Conservation (phyloP, 2,888 invertebrate species). For the Hedychridium roseum region DNA sequence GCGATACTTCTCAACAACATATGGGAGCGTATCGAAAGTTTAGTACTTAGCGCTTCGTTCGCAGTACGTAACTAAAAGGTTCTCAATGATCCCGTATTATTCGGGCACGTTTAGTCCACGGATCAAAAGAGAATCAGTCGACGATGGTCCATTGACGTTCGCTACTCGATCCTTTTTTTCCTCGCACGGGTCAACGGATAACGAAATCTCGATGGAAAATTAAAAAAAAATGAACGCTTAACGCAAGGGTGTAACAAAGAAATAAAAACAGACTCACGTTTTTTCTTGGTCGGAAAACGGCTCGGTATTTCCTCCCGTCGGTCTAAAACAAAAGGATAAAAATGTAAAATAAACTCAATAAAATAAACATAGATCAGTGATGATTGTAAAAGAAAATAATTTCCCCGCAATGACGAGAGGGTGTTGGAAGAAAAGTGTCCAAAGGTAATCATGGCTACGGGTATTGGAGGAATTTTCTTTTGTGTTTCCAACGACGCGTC, state of each 20-base stretch:
- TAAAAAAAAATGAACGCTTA: slow-evolving; percentile 7
- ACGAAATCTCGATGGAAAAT: slow-evolving; percentile 6
- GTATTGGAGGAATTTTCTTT: too few relatives aligned
- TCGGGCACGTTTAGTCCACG: too few relatives aligned
- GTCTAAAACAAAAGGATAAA: slow-evolving; percentile 55
- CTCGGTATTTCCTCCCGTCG: slow-evolving; percentile 42
- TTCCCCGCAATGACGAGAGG: too few relatives aligned
- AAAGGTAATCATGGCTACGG: too few relatives aligned
- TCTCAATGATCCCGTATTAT: not conserved
- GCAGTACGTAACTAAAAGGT: not conserved
- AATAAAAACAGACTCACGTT: slow-evolving; percentile 51
- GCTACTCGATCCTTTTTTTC: slow-evolving; percentile 6
- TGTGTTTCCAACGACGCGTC: too few relatives aligned
- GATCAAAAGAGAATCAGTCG: too few relatives aligned
- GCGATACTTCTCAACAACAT: slow-evolving; percentile 36
- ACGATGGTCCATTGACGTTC: slow-evolving; percentile 9
- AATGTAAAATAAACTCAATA: slow-evolving; percentile 32
- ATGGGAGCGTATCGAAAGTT: slow-evolving; percentile 33
- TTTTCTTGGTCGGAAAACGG: slow-evolving; percentile 47
- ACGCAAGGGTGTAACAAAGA: slow-evolving; percentile 9
- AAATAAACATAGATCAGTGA: slow-evolving; percentile 3
- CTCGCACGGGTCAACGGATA: not conserved
- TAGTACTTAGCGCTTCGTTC: slow-evolving; percentile 6
- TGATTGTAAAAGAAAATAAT: slow-evolving; percentile 5
- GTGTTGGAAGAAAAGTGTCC: too few relatives aligned